These are phyloP conservation scores for Thunnus albacares DNA, from an alignment of 2,797 vertebrate genomes.

Conservation along the genomic window DNA sequence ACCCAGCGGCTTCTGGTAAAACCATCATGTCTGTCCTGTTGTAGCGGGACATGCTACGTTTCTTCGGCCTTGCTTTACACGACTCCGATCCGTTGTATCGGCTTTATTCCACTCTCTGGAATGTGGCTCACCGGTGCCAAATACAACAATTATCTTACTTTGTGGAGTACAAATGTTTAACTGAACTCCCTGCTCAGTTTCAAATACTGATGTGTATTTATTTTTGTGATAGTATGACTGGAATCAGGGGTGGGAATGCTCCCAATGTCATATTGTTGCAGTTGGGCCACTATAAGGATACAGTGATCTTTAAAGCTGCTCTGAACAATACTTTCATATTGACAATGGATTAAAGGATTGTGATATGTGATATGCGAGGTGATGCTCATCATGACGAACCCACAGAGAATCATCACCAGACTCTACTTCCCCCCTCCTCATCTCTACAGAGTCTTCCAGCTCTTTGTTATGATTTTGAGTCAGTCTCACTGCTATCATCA, in stretches of 20 bases:
- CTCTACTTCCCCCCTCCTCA: no score
- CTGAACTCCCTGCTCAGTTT: constrained; percentile 38
- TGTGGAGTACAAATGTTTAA: constrained; percentile 59
- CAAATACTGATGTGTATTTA: constrained; percentile 48
- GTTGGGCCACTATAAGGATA: neutral
- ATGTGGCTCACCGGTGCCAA: constrained; percentile 62
- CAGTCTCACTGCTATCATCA: neutral
- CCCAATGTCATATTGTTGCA: neutral
- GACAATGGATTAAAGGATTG: constrained; percentile 9
- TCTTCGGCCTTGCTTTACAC: constrained; percentile 16
- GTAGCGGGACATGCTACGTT: constrained; percentile 38
- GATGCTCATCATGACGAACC: neutral
- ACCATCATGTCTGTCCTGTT: constrained; percentile 51
- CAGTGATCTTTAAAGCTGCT: constrained; percentile 15
- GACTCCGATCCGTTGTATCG: constrained; percentile 34
- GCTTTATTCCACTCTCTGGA: constrained; percentile 55
- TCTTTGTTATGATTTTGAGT: neutral
- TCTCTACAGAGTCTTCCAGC: neutral
- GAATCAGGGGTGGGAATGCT: constrained; percentile 28
- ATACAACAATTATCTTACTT: constrained; percentile 63
- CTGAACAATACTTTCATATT: neutral
- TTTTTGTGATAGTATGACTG: constrained; percentile 41
- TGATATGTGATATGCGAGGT: neutral
- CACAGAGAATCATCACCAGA: no score
- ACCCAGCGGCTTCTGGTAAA: constrained; percentile 63